Evolutionary conservation across 2,113 vertebrate genomes (phyloP).

Genomic region (Dicrurus megarhynchus): DNA sequence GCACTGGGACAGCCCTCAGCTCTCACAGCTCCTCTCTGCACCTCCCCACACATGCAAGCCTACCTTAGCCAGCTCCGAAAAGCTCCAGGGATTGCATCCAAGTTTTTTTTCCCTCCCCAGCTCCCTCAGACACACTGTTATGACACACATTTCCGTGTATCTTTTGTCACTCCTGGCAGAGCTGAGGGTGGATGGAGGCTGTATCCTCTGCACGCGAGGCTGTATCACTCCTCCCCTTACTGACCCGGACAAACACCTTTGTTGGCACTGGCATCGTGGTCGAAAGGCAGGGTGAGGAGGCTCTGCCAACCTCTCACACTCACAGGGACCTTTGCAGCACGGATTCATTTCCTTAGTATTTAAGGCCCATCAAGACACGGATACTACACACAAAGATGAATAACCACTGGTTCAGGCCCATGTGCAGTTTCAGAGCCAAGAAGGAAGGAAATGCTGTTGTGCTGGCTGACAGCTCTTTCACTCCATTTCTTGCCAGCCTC

Average conservation of each 20-base stretch:
- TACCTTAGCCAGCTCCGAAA: neutral
- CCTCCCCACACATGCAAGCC: neutral
- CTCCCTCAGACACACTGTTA: neutral
- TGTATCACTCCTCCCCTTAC: neutral
- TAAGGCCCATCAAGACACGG: neutral
- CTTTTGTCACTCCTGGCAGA: neutral
- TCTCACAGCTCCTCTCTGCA: neutral
- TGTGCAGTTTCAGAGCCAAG: neutral
- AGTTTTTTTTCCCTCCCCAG: neutral
- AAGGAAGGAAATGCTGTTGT: neutral
- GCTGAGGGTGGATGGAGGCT: neutral
- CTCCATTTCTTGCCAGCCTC: neutral
- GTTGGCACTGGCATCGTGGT: fast-evolving
- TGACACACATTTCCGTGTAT: neutral
- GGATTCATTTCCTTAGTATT: neutral
- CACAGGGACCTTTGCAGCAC: neutral
- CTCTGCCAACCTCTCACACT: neutral
- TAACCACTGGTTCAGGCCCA: neutral
- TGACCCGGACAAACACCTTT: neutral
- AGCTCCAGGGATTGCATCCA: neutral
- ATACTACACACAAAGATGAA: neutral
- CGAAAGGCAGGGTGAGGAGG: neutral
- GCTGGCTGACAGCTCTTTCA: neutral
- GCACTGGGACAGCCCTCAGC: neutral
- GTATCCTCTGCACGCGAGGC: neutral